Evolutionary conservation across 2,113 vertebrate species (phyloP), one percentile per base, ranked within the genome.

Genomic region (Cavia porcellus): DNA sequence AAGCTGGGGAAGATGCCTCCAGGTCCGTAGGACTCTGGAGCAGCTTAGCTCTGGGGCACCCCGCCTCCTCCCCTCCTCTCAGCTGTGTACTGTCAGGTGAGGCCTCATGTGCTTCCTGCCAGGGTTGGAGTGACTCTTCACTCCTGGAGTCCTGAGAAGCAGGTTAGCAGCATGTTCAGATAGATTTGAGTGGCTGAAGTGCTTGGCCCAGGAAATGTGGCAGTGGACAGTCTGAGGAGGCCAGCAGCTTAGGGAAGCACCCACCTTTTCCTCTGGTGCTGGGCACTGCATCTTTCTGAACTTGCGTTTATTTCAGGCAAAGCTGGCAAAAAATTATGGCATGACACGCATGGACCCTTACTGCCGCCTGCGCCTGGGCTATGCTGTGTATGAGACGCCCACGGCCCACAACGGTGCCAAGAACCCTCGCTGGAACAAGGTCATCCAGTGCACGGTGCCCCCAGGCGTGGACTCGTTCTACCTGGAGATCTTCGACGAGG

Each of bases 291-390:
- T 77, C 25, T 64, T 88, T 52, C 74, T 50, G n/a, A 84, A n/a
- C 72, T 68, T 94, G 38, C 38, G 96, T 96, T 70, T 85, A 11
- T 97, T 95, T 62, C 79, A 99, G 99, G 99, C 99, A 47, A 99
- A 99, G 97, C 93, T 99, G 95, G 99, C 99, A 1, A 99, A 99
- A 98, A 99, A 99, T 97, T 99, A 99, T 0, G 99, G 99, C 0
- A 99, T 99, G 99, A 99, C 99, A 0, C 99, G 99, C 28, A 99
- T 99, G 99, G 99, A 99, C 97, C 99, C 99, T 0, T 99, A 99
- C 94, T 99, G 99, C 89, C 98, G 99, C 6, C 98, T 99, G 94
- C 99, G 99, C 42, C 98, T 99, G 86, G 99, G 99, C 2, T 99
- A 99, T 0, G 99, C 99, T 0, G 99, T 99, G 45, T 99, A 99